Base-by-base conservation (phyloP, 1,140 invertebrate species). In the Varroa destructor region DNA sequence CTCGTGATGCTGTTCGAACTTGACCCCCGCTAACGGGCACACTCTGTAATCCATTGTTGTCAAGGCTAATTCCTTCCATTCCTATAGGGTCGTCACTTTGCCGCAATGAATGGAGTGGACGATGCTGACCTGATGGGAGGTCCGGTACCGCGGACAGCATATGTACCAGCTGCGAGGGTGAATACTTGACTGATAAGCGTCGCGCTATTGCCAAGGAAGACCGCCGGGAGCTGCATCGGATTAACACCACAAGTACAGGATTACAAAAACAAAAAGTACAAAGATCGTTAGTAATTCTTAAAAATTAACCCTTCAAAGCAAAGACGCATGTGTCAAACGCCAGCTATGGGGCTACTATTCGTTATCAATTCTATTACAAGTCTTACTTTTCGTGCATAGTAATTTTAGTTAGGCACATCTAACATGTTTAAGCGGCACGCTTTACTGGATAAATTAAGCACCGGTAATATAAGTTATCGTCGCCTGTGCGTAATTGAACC, bases 101-200 rank as follows among this genome's bases (percentile, higher is more conserved):
- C 8, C 46, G 3, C 46, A 8, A 8, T 5, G 46, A 51, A 3
- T 51, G 46, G 46, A 51, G 46, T 8, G 46, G 46, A 51, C 46
- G 46, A 3, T 51, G 46, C 8, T 51, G 46, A 51, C 4, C 8
- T 3, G 46, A 51, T 8, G 46, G 46, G 3, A 8, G 4, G 46
- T 51, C 46, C 4, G 46, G 46, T 51, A 51, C 46, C 46, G 46
- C 46, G 46, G 46, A 51, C 61, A 67, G 61, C 12, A 67, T 14
- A 43, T 67, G 40, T 14, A 46, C 61, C 3, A 67, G 46, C 61
- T 67, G 61, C 40, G 46, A 46, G 10, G 61, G 61, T 4, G 61
- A 67, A 67, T 67, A 67, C 46, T 67, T 67, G 40, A 46, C 61
- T 14, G 61, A 67, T 2, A 67, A 37, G 40, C 61, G 61, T 10